phyloP scores from a whole-genome alignment of 2,888 invertebrate species.

The Hirtodrosophila trivittata region DNA sequence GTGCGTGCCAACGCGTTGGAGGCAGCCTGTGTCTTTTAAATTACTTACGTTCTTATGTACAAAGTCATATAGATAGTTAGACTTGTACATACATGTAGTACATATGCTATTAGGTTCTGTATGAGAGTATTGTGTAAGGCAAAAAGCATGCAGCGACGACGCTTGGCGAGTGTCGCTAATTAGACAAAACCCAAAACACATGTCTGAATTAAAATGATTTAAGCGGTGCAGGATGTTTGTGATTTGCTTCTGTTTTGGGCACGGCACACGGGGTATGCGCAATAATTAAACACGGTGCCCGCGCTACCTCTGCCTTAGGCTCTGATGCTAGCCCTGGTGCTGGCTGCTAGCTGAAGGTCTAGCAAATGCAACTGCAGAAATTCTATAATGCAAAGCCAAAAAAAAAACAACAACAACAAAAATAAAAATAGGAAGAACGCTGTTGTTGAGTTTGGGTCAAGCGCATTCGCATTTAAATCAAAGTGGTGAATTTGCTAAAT shows the following conservation, averaged over 20 bases:
- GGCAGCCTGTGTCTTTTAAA: too few species aligned
- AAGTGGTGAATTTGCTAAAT: conserved; percentile 49
- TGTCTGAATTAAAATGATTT: conserved; percentile 44
- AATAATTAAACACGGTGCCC: conserved; percentile 65
- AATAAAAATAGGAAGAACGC: background rate
- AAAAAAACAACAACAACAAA: conserved; percentile 10
- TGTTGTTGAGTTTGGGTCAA: conserved; percentile 62
- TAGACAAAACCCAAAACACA: conserved; percentile 47
- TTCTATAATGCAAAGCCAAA: conserved; percentile 8
- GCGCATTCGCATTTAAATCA: conserved; percentile 71
- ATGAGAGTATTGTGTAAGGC: too few species aligned
- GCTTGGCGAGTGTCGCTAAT: conserved; percentile 43
- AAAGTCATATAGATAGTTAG: too few species aligned
- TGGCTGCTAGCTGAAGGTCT: conserved; percentile 45
- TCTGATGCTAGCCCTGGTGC: conserved; percentile 18
- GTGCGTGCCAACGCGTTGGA: too few species aligned
- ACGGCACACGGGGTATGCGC: conserved; percentile 62
- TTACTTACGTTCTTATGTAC: too few species aligned
- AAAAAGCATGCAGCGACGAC: too few species aligned
- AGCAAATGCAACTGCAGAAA: conserved; percentile 32
- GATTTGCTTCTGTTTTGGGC: conserved; percentile 52
- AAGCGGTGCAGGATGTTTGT: conserved; percentile 69
- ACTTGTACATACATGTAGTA: too few species aligned
- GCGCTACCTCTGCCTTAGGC: conserved; percentile 25
- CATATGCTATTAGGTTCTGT: too few species aligned